Base-by-base conservation (phyloP, 1,140 invertebrate genomes). In the Lutraria rhynchaena region DNA sequence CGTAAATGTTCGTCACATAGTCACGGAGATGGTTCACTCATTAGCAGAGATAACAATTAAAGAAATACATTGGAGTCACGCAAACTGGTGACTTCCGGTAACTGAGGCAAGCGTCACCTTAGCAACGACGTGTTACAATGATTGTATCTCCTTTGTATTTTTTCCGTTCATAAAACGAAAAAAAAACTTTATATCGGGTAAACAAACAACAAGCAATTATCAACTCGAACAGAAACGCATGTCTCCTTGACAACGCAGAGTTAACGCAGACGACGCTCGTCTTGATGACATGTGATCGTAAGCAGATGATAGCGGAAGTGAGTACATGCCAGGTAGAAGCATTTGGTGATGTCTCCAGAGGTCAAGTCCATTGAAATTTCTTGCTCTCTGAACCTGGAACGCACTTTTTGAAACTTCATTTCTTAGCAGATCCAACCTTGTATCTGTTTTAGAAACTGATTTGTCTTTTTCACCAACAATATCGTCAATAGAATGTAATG, bases 1-100 rank as follows among this genome's bases (percentile, higher is more conserved):
- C 53, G 61, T 60, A 41, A 70, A 57, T 44, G 44, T 60, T 44
- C 51, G 63, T 37, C 31, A 44, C 35, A 58, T 57, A 60, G 53
- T 69, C 76, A 80, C 76, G 76, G 76, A 80, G 63, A 69, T 58
- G 27, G 33, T 33, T 70, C 76, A 60, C 70, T 80, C 76, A 80
- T 80, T 80, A 67, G 44, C n/a, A 15, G 49, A 24, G 41, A 46
- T 67, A 44, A 75, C 58, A 75, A 63, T 73, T 75, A 75, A 75
- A 31, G 44, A 46, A 49, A 61, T 63, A 31, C n/a, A 49, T 19
- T 11, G 3, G 31, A 29, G 55, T 60, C 73, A 75, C 73, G 73
- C 73, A 75, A 57, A 24, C 24, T 61, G 11, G 13, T 17, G 22
- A 3, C 27, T 49, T 33, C 19, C 41, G 22, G 51, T 22, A 67